Evolutionary conservation across 2,113 vertebrate genomes (phyloP), one percentile per base, ranked within the genome.

Genomic region (Heterocephalus glaber): DNA sequence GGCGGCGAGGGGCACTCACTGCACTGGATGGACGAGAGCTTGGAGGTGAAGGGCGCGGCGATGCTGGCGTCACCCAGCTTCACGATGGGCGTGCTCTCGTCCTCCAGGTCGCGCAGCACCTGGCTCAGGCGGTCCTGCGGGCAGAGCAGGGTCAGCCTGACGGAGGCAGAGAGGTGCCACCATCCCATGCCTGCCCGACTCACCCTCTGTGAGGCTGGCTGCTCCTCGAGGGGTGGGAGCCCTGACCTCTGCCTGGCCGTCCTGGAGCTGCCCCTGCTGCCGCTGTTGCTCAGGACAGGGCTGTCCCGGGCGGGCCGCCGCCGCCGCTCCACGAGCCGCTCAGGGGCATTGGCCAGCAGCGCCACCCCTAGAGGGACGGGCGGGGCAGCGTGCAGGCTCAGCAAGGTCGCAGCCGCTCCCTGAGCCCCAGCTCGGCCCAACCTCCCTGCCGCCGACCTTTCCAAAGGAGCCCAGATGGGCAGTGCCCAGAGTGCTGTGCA

Each of bases 41-140:
- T 99, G 92, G 99, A 99, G 87, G 99, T 99, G 94, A 99, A 99
- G 11, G 99, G 99, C 0, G 99, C 99, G 0, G 99, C 99, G 0
- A 99, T 99, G 95, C 99, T 99, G 98, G 99, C 99, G 0, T 99
- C 99, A 0, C 99, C 99, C 96, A 99, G 96, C 97, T 99, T 99
- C 94, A 99, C 99, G 0, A 99, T 98, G 1, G 99, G 99, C 0
- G 99, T 97, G 30, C 98, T 99, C 68, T 99, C 99, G 3, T 99
- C 99, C 91, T 99, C 99, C 35, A 99, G 97, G n/a, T 99, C 99
- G 95, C 99, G 99, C 68, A 99, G 98, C 20, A 99, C 99, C 96
- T 99, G 99, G 97, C 98, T 99, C 89, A 99, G 99, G 72, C 99
- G 98, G 95, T 99, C 99, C 99, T 99, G 97, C 26, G 35, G 91